These are phyloP conservation scores for Syndactyla subalaris DNA, from an alignment of 2,797 vertebrate genomes.

Conservation along the genomic window DNA sequence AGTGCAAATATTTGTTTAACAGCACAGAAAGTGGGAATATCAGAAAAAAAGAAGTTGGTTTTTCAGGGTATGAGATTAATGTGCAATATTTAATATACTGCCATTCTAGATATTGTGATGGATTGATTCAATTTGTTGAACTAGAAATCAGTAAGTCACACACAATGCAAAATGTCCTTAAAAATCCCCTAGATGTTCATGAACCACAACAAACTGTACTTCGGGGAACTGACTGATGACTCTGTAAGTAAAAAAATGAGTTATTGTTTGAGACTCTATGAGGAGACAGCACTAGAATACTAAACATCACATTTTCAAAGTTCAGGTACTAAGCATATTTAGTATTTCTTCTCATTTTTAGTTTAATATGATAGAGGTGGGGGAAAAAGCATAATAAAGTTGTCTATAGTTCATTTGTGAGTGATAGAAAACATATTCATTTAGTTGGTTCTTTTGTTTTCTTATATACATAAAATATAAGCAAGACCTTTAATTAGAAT, in stretches of 20 bases:
- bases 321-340: background rate
- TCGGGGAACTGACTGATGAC: background rate
- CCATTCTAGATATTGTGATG: background rate
- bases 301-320: background rate
- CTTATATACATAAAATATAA: background rate
- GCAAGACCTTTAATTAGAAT: background rate
- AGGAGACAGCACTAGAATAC: background rate
- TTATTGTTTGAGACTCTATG: background rate
- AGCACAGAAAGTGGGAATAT: background rate
- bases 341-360: background rate
- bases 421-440: background rate
- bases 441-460: background rate
- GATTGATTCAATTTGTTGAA: slow-evolving; percentile 11
- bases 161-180: background rate
- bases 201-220: background rate
- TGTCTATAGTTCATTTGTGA: background rate
- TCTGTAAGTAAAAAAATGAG: background rate
- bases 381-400: rapidly evolving
- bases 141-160: background rate
- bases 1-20: background rate
- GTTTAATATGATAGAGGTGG: background rate
- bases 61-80: background rate
- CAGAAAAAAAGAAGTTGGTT: background rate
- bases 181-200: background rate
- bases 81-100: background rate